Evolutionary conservation across 2,888 invertebrate genomes (phyloP), one percentile per base, ranked within the genome.

Genomic region (Hemithea aestivaria): DNA sequence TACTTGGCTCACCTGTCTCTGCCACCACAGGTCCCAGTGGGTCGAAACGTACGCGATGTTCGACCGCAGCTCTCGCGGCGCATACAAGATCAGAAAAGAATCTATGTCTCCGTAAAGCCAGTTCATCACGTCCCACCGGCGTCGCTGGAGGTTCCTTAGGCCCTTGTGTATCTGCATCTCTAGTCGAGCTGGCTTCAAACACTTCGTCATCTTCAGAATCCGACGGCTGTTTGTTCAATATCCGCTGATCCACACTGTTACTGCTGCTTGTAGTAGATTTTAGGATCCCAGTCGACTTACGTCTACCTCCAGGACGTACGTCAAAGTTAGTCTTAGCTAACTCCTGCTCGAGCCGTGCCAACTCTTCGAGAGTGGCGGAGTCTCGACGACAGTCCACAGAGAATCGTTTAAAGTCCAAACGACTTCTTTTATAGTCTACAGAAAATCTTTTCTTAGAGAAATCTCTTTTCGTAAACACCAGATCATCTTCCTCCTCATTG

Each of bases 41-140:
- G 73, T 93, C 92, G 79, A 93, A 93, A 46, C 92, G 89, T 54
- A 94, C 93, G 58, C 91, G 91, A 76, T 94, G 93, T 69, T 92
- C 92, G 34, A 90, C 90, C 33, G 92, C 91, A 53, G 91, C 91
- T 62, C 91, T 90, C 27, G 93, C 91, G 54, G 93, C 93, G 56
- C 90, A 89, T 50, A 94, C 89, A 42, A 94, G 88, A 66, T 94
- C 94, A 35, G 93, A 92, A 77, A 94, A 94, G 75, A 94, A 92
- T 58, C 94, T 88, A 73, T 94, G 94, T 39, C 94, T 88, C 47
- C 93, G 89, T 56, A 94, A 74, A 48, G 94, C 94, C 55, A 94
- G 78, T 67, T 94, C 94, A 73, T 94, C 94, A 40, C 92, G 90
- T 35, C 93, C 94, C 27, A 94, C 91, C 8, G 93, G 94, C 40